Base-by-base conservation (phyloP, 2,888 invertebrate species). In the Monopis laevigella region DNA sequence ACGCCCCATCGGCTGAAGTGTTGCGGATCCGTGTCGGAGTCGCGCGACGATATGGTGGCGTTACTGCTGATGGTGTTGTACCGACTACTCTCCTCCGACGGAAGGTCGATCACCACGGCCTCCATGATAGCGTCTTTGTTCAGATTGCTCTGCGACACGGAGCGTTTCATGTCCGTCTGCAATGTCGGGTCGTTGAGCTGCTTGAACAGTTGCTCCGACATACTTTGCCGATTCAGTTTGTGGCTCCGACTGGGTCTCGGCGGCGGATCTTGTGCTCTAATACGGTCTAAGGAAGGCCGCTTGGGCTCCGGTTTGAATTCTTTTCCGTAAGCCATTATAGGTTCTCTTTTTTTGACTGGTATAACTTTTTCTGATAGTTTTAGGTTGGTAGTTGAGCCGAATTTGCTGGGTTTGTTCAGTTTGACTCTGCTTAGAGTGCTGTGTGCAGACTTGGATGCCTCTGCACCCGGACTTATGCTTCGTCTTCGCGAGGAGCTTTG, bases 1-100 rank as follows among this genome's bases (percentile, higher is more conserved):
- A 73, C 58, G 1, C 84, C 75, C 84, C 85, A 83, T 0, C 74
- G 49, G 17, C 74, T 81, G 38, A 77, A 69, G 43, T 64, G 53
- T 12, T 46, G 49, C 1, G 46, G 42, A 1, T 47, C 28, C 2
- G 43, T 38, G 0, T 51, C 58, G 11, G 55, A 57, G 13, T 58
- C 21, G 18, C 60, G 55, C 1, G 45, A 26, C 7, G 47, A 61
- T 10, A 48, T 55, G 28, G 69, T 69, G 1, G 60, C 62, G 0
- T 48, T 55, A 16, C 71, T 71, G 2, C 58, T 63, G 19, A 58
- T 47, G 0, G 72, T 66, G 5, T 59, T 59, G 11, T 69, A 71
- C 2, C 58, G 55, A 1, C 51, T 52, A 0, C 56, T 59, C 0
- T 63, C 65, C 0, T 18, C 18, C 0, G 69, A 69, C 0, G 78